phyloP scores from a whole-genome alignment of 92 coral and sea anemone genomes.

The Pocillopora grandis region DNA sequence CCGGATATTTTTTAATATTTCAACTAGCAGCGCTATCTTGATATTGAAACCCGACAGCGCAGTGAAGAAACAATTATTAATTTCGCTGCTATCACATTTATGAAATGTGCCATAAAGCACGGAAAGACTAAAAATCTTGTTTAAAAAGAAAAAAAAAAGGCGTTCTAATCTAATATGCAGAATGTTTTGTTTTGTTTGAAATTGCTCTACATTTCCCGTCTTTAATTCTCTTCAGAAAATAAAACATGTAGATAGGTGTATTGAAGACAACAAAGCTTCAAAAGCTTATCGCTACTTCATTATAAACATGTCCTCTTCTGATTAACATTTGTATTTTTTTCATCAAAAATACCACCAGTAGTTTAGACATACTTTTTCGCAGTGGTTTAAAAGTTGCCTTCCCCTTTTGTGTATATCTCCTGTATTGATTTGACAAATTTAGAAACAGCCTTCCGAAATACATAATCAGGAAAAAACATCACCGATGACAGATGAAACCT shows the following conservation, averaged over 20 bases:
- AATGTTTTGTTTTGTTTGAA: not conserved
- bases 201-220: conserved; percentile 18
- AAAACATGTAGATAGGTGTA: not conserved
- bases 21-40: not conserved
- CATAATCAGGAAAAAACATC: not conserved
- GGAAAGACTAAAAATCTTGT: not conserved
- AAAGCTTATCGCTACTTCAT: conserved; percentile 3
- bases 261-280: conserved; percentile 6
- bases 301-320: not conserved
- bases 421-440: not conserved
- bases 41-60: not conserved
- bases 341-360: not conserved
- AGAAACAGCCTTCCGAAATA: not conserved
- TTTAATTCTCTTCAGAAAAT: conserved; percentile 1
- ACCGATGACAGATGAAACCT: not conserved
- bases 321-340: not conserved
- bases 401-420: not conserved
- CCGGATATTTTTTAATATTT: conserved; percentile 21
- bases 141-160: not conserved
- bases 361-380: not conserved
- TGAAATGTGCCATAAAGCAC: not conserved
- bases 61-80: not conserved
- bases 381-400: not conserved
- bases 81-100: not conserved
- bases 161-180: not conserved